Base-by-base conservation (phyloP, 2,113 vertebrate genomes). In the Pteronura brasiliensis region DNA sequence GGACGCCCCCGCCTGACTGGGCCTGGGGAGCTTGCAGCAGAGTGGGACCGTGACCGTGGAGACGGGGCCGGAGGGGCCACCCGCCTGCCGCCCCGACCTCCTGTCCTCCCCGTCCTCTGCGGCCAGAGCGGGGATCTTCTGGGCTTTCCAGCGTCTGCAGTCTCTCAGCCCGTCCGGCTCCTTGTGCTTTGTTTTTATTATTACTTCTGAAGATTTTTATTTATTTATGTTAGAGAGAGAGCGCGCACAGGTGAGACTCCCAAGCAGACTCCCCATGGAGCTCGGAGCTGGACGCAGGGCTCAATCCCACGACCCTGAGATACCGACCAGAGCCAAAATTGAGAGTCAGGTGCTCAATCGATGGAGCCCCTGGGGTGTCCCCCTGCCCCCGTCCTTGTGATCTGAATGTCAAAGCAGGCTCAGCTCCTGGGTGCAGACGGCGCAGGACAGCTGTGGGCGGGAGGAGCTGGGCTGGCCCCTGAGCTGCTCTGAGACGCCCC, bases 401-500 rank as follows among this genome's bases (percentile, higher is more conserved):
- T 9, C 8, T 17, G 63, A 67, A 36, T 0, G 8, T 20, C 2
- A 31, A 74, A 31, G 25, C 14, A 4, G 9, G 27, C 42, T 47
- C 4, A 10, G 74, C 42, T 18, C 42, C 4, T 3, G 72, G 72
- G 27, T 17, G 15, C 74, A 25, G 3, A 17, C 1, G 11, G 39
- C 47, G 14, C 5, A 4, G 23, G 39, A 23, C 6, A 0, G 72
- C 3, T 6, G 39, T 23, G 23, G 44, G n/a, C 0, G 4, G 69
- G 21, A 0, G 11, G 21, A 3, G 21, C 34, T 39, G 11, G 71
- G 3, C 6, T 1, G 5, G 13, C 2, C 87, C 55, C 25, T 0
- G 1, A 4, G 36, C 90, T 4, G 4, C 39, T 3, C 63, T 1
- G n/a, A 92, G 80, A 6, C 0, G 31, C 15, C 65, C 42, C 27